Evolutionary conservation across 2,888 invertebrate genomes (phyloP), one percentile per base, ranked within the genome.

Genomic region (Chouioia cunea): DNA sequence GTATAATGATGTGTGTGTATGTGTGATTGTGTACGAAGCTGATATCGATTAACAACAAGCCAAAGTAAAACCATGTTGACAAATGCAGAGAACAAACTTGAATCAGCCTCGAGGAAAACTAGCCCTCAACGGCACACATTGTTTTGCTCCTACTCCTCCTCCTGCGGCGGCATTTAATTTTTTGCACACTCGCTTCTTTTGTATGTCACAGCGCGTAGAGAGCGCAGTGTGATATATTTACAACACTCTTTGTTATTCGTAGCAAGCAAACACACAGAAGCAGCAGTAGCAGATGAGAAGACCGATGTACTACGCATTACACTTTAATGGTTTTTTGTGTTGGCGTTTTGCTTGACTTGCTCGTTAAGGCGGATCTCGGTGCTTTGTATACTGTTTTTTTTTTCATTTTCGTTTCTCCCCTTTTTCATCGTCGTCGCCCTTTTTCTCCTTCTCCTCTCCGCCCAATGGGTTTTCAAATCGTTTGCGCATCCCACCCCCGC

Each of bases 81-180:
- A 54, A 65, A 53, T 59, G 54, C 59, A 47, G 53, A 70, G 65
- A 50, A 48, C 47, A 36, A 65, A 63, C 57, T 71, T 62, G 66
- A 62, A 65, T 58, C 52, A 66, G 20, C 52, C 44, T 48, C 50
- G 48, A 66, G 57, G 50, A 58, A 44, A 43, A 54, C 10, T 48
- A 56, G n/a, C 15, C 12, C 36, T 43, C 4, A 14, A 50, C 44
- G 36, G 12, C 27, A 15, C 27, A 23, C 27, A 15, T 65, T 65
- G 20, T 65, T 47, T 65, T 48, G 56, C 27, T 36, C 27, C 47
- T 36, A 10, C 36, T 10, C 27, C 27, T 27, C 36, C 10, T 10
- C 36, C 36, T 12, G 10, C 36, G 36, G 10, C 36, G 4, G 64
- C 47, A 65, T 48, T 65, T 48, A 44, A n/a, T 56, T 48, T 47